Percentiles rank a stretch among this genome's conserved stretches.
Conservation (phyloP, 1,140 invertebrate genomes). For the Drosophila repleta region DNA sequence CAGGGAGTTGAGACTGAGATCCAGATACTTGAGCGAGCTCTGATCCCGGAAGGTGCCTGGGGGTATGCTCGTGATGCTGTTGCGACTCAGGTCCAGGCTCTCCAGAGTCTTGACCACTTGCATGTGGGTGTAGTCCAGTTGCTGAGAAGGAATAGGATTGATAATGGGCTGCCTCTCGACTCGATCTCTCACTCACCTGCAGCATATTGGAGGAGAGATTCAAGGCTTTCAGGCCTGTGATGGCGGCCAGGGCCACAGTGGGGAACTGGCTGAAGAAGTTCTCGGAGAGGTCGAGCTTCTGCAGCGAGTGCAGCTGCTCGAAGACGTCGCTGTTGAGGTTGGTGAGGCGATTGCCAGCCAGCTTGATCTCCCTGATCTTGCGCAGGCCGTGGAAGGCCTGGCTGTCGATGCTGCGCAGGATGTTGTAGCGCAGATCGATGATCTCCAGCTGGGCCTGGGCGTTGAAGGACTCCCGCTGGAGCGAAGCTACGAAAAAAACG, state of each 20-base stretch:
- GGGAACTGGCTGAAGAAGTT: conserved; percentile 94
- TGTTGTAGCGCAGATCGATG: conserved; percentile 91
- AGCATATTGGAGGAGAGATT: conserved; percentile 94
- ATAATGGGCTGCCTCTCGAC: too few relatives aligned
- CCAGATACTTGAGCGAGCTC: conserved; percentile 88
- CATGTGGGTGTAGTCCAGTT: conserved; percentile 88
- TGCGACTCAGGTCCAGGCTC: conserved; percentile 92
- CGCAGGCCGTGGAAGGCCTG: conserved; percentile 88
- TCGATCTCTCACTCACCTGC: conserved; percentile 84
- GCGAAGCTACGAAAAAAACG: conserved; percentile 85
- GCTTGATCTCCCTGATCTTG: conserved; percentile 88
- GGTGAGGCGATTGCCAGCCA: conserved; percentile 90
- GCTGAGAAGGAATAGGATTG: conserved; percentile 65
- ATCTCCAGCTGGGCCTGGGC: conserved; percentile 88
- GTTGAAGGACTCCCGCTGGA: conserved; percentile 88
- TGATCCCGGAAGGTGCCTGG: conserved; percentile 91
- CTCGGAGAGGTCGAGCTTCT: conserved; percentile 91
- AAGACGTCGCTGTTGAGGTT: conserved; percentile 92
- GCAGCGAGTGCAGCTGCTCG: conserved; percentile 89
- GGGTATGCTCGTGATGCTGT: conserved; percentile 91
- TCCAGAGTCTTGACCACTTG: conserved; percentile 88
- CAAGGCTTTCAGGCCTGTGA: conserved; percentile 88
- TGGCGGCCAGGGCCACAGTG: conserved; percentile 88
- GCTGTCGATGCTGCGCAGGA: conserved; percentile 89
- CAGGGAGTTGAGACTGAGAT: conserved; percentile 93